These are phyloP conservation scores for Diorhabda carinulata DNA, from an alignment of 1,140 invertebrate genomes.

Conservation along the genomic window DNA sequence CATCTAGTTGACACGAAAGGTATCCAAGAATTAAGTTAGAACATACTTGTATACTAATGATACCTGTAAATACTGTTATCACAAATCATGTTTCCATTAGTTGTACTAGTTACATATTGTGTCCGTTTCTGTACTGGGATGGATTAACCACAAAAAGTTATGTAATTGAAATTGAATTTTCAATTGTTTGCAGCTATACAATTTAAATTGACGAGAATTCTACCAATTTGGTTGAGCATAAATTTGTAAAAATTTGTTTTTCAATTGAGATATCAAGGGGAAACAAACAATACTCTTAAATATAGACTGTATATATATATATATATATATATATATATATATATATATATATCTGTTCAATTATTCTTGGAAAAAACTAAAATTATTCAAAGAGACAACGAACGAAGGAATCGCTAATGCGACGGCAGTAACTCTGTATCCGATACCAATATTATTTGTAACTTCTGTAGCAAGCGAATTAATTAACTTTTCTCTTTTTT, in stretches of 20 bases:
- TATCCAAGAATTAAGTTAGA: no score
- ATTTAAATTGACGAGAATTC: not conserved
- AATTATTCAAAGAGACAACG: not conserved
- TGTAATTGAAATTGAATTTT: no score
- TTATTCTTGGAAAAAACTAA: constrained; percentile 6
- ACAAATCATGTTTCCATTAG: no score
- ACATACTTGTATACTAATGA: no score
- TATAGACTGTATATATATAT: not conserved
- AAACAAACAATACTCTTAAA: not conserved
- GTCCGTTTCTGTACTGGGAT: no score
- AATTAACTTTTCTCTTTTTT: constrained; percentile 13
- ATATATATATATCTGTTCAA: constrained; percentile 1
- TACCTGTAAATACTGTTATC: no score
- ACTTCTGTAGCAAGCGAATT: constrained; percentile 5
- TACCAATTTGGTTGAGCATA: not conserved
- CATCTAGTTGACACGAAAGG: no score
- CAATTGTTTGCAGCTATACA: not conserved
- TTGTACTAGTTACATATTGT: no score
- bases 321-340: no score
- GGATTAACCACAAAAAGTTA: no score
- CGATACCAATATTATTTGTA: constrained; percentile 10
- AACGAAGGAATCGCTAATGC: not conserved
- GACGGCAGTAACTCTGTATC: not conserved
- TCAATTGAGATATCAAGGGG: not conserved
- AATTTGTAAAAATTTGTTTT: not conserved